Conservation (phyloP, 2,888 invertebrate species). For the Eurois occulta region DNA sequence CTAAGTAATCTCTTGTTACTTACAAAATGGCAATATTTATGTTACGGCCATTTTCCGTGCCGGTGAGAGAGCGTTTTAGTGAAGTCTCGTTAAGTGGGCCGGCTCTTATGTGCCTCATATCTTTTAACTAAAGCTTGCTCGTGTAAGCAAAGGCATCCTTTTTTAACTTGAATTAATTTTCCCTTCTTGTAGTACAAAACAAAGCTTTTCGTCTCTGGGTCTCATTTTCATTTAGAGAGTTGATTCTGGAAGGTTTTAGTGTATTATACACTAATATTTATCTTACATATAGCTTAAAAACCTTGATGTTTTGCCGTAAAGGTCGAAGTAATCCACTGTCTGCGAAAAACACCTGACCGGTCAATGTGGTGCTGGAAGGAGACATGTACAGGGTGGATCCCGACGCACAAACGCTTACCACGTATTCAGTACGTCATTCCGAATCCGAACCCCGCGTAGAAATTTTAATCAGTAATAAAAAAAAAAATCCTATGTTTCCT, state of each 20-base stretch:
- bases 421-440: no score
- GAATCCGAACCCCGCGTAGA: no score
- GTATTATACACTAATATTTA: background rate
- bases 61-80: slow-evolving; percentile 33
- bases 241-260: background rate
- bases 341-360: no score
- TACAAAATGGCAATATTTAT: slow-evolving; percentile 46
- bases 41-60: slow-evolving; percentile 36
- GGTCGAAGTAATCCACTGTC: background rate
- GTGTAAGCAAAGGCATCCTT: background rate
- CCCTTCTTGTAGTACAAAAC: background rate
- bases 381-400: no score
- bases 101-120: slow-evolving; percentile 37
- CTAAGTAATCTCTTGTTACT: slow-evolving; percentile 35
- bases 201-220: background rate
- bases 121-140: slow-evolving; percentile 19
- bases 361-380: background rate
- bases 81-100: slow-evolving; percentile 33
- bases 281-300: no score
- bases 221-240: background rate
- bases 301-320: no score
- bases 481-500: no score
- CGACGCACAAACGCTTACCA: no score
- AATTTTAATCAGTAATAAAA: no score
- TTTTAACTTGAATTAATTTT: slow-evolving; percentile 1